These are phyloP conservation scores for Drosophila monieri DNA, from an alignment of 2,888 invertebrate species.

Conservation along the genomic window DNA sequence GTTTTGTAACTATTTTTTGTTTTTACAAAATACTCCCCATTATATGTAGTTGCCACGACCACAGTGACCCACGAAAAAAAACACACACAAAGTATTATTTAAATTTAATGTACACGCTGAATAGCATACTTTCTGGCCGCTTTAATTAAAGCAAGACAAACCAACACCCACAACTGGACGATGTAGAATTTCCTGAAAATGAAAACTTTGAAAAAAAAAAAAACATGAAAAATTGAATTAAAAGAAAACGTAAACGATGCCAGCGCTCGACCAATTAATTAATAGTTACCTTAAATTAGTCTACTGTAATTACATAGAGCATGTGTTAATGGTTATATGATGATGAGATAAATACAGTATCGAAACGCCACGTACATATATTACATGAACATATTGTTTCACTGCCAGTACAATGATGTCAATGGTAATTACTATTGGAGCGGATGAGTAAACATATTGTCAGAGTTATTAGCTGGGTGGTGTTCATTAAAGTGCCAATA, in stretches of 20 bases:
- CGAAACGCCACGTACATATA: slow-evolving; percentile 55
- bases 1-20: slow-evolving; percentile 34
- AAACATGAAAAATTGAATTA: slow-evolving; percentile 10
- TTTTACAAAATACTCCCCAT: slow-evolving; percentile 63
- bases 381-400: slow-evolving; percentile 11
- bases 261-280: slow-evolving; percentile 78
- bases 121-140: slow-evolving; percentile 66
- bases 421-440: slow-evolving; percentile 63
- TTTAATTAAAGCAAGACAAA: slow-evolving; percentile 19
- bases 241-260: slow-evolving; percentile 54
- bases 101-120: slow-evolving; percentile 60
- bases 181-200: slow-evolving; percentile 44
- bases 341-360: slow-evolving; percentile 67
- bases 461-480: slow-evolving; percentile 41
- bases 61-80: slow-evolving; percentile 21
- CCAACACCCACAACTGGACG: slow-evolving; percentile 16
- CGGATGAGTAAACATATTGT: slow-evolving; percentile 40
- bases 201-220: slow-evolving; percentile 19
- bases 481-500: slow-evolving; percentile 55
- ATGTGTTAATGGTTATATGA: slow-evolving; percentile 76
- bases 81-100: slow-evolving; percentile 74
- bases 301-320: slow-evolving; percentile 73
- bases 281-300: slow-evolving; percentile 76
- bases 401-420: slow-evolving; percentile 52
- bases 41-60: slow-evolving; percentile 28